These are phyloP conservation scores for Poeciliopsis occidentalis DNA, from an alignment of 2,113 vertebrate genomes.

Conservation along the genomic window DNA sequence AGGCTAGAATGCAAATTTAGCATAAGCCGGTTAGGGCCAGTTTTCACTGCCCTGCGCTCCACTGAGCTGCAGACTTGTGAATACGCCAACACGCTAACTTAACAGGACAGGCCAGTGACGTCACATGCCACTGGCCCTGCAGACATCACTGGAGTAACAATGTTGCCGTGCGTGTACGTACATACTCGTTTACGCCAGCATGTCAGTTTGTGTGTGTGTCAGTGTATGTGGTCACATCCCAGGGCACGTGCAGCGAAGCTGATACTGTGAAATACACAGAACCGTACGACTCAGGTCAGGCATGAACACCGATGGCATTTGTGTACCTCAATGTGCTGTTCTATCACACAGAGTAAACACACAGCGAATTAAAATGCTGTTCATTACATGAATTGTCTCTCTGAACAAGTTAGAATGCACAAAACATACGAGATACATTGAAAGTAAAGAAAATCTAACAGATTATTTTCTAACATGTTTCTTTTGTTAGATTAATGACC, in stretches of 20 bases:
- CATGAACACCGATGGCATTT: slow-evolving; percentile 44
- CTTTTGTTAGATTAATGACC: neutral
- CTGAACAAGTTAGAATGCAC: neutral
- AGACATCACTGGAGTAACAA: slow-evolving; percentile 68
- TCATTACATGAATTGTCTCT: neutral
- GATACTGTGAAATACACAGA: slow-evolving; percentile 34
- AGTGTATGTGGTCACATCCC: slow-evolving; percentile 59
- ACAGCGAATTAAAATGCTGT: neutral
- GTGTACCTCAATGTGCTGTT: slow-evolving; percentile 20
- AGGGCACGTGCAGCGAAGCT: slow-evolving; percentile 53
- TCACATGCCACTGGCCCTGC: slow-evolving; percentile 67
- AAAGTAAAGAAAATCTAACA: neutral
- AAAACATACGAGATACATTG: neutral
- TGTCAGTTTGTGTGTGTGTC: slow-evolving; percentile 30
- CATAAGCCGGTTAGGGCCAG: slow-evolving; percentile 68
- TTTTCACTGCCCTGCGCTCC: slow-evolving; percentile 63
- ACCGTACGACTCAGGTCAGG: slow-evolving; percentile 36
- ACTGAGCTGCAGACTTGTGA: slow-evolving; percentile 70
- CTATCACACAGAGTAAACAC: neutral
- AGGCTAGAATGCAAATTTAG: slow-evolving; percentile 74
- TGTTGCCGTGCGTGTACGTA: slow-evolving; percentile 33
- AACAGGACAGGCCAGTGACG: slow-evolving; percentile 81
- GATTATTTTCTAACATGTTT: neutral
- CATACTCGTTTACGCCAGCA: slow-evolving; percentile 19
- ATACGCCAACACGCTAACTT: slow-evolving; percentile 72